Conservation (phyloP, 2,888 invertebrate species). For the Caenorhabditis sp. region DNA sequence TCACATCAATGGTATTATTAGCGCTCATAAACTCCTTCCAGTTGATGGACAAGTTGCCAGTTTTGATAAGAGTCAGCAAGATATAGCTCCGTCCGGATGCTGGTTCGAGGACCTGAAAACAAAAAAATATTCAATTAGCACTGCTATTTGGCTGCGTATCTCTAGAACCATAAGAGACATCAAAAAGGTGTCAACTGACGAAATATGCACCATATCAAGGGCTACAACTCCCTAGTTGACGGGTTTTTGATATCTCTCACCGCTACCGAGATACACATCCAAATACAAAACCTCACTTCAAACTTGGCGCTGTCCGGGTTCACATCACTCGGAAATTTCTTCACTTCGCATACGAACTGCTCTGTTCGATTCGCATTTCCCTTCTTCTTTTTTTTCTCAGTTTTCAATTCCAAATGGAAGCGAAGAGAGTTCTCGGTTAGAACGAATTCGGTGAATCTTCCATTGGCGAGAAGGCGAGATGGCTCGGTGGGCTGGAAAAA, state of each 20-base stretch:
- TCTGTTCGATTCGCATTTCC: conserved; percentile 76
- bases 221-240: no score
- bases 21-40: conserved; percentile 81
- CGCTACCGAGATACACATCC: no score
- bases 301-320: conserved; percentile 82
- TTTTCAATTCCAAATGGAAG: conserved; percentile 76
- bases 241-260: no score
- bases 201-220: no score
- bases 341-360: conserved; percentile 76
- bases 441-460: conserved; percentile 76
- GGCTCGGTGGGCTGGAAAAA: conserved; percentile 78
- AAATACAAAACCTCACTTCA: conserved; percentile 72
- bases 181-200: no score
- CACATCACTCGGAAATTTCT: conserved; percentile 77
- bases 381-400: conserved; percentile 78
- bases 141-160: not conserved
- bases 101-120: conserved; percentile 77
- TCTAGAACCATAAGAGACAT: no score
- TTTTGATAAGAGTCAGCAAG: conserved; percentile 78
- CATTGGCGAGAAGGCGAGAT: conserved; percentile 80
- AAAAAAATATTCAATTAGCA: not conserved
- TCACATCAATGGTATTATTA: conserved; percentile 79
- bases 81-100: conserved; percentile 80
- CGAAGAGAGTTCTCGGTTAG: conserved; percentile 74
- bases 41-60: conserved; percentile 78